phyloP scores from a whole-genome alignment of 2,113 vertebrate species.

The Alouatta palliata region DNA sequence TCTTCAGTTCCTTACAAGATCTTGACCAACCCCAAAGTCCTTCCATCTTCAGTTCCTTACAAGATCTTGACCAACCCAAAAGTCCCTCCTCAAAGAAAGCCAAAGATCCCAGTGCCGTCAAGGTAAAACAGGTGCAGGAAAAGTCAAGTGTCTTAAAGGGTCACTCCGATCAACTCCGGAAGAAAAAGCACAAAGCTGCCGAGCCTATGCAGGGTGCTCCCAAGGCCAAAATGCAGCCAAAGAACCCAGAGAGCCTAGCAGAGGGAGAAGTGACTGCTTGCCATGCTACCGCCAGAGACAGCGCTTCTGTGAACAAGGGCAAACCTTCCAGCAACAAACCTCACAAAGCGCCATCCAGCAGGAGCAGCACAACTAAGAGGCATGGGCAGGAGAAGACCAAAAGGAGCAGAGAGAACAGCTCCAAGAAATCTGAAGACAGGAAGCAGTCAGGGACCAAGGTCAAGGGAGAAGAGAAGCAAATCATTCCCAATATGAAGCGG shows the following conservation, averaged over 20 bases:
- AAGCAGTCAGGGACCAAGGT: neutral
- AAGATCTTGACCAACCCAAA: too few relatives aligned
- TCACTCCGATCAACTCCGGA: neutral
- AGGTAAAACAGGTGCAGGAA: neutral
- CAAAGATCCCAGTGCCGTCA: neutral
- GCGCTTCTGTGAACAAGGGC: neutral
- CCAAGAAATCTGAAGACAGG: neutral
- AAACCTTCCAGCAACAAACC: neutral
- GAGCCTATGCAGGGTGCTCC: neutral
- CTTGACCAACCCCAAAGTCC: neutral
- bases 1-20: neutral
- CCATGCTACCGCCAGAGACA: neutral
- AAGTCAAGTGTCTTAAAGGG: neutral
- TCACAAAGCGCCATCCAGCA: neutral
- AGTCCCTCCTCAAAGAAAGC: neutral
- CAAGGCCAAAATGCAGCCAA: neutral
- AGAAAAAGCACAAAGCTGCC: neutral
- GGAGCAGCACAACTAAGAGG: neutral
- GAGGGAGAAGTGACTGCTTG: neutral
- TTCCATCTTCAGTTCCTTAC: neutral
- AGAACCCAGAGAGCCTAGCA: neutral
- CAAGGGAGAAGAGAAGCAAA: slow-evolving; percentile 41
- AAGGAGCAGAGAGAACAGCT: neutral
- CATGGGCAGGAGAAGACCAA: neutral
- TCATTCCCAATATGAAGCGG: neutral